Conservation (phyloP, 1,140 invertebrate species). For the Arion vulgaris region DNA sequence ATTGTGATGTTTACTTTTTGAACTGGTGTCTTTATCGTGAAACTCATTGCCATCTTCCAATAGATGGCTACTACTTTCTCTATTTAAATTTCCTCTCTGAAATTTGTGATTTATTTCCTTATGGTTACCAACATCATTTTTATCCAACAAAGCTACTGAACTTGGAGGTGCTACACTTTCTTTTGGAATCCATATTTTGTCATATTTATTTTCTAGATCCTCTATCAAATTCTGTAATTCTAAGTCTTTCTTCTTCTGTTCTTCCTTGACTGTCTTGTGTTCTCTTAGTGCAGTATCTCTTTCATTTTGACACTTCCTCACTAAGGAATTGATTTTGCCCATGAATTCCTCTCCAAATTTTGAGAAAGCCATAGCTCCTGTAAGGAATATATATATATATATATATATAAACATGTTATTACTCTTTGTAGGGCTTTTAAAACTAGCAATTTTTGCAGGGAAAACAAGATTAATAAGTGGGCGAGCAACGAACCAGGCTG, state of each 20-base stretch:
- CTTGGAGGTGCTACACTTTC: not conserved
- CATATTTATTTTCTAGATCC: slow-evolving; percentile 30
- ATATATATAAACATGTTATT: not conserved
- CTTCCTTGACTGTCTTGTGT: slow-evolving; percentile 20
- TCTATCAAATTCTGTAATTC: slow-evolving; percentile 22
- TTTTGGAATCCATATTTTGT: slow-evolving; percentile 25
- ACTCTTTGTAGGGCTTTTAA: not conserved
- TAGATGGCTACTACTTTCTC: not conserved
- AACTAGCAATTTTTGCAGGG: not conserved
- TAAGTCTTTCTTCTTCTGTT: not conserved
- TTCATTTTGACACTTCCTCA: slow-evolving; percentile 1
- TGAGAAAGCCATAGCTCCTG: slow-evolving; percentile 1
- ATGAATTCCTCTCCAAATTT: slow-evolving; percentile 20
- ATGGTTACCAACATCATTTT: not conserved
- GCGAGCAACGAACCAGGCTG: too few species aligned
- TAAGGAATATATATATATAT: not conserved
- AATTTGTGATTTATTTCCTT: not conserved
- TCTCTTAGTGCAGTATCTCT: slow-evolving; percentile 1
- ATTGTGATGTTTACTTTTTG: not conserved
- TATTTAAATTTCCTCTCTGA: not conserved
- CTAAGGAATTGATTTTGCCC: slow-evolving; percentile 8
- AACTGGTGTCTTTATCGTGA: not conserved
- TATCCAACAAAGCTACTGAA: not conserved
- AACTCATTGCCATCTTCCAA: not conserved
- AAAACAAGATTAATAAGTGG: not conserved